phyloP scores from a whole-genome alignment of 2,888 invertebrate genomes.

The Junonia oenone region DNA sequence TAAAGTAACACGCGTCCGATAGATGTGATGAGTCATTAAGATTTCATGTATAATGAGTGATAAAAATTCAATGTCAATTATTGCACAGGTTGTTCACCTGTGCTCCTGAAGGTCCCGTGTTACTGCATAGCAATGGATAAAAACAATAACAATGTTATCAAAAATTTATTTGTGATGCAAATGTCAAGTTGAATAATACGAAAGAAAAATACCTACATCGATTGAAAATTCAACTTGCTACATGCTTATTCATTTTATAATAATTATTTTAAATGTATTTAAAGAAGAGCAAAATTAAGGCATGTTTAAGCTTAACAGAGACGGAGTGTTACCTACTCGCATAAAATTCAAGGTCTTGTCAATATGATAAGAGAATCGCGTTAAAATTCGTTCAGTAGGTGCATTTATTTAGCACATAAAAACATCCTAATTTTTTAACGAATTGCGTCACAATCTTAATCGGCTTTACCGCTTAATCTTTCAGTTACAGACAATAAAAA shows the following conservation, averaged over 20 bases:
- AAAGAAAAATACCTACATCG: not conserved
- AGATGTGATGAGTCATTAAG: not conserved
- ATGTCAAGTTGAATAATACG: not conserved
- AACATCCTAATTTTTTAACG: not conserved
- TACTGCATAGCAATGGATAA: constrained; percentile 1
- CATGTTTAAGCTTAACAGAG: not conserved
- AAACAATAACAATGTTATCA: constrained; percentile 2
- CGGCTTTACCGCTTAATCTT: too few species aligned
- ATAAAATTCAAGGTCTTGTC: not conserved
- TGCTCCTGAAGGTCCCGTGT: not conserved
- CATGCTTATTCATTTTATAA: not conserved
- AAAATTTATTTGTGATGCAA: not conserved
- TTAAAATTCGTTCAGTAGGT: not conserved
- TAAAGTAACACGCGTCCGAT: not conserved
- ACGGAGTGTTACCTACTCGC: not conserved
- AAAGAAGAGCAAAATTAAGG: not conserved
- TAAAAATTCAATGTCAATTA: constrained; percentile 1
- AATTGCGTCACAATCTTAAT: not conserved
- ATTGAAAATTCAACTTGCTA: not conserved
- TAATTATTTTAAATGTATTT: not conserved
- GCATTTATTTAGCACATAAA: not conserved
- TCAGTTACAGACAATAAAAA: not conserved
- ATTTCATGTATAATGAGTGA: not conserved
- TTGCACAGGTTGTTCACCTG: not conserved
- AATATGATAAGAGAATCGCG: not conserved